Evolutionary conservation across 2,797 vertebrate genomes (phyloP).

Genomic region (Melanotaenia parkinsoni): DNA sequence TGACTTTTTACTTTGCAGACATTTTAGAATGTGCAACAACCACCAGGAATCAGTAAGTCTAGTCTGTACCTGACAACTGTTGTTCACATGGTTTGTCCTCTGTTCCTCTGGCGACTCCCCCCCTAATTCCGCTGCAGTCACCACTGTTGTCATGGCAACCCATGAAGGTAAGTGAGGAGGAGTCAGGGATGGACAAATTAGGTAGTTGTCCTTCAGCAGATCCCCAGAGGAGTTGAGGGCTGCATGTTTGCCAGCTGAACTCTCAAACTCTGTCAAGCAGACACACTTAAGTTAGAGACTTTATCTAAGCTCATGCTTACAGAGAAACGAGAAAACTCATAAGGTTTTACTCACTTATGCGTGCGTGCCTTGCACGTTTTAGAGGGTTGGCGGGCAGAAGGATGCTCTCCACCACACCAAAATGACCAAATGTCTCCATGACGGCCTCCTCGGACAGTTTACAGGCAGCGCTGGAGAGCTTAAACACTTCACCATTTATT

Average conservation of each 20-base stretch:
- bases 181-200: slow-evolving; percentile 79
- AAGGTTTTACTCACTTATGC: slow-evolving; percentile 84
- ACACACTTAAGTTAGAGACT: background rate
- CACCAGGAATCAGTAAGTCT: background rate
- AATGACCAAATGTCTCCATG: slow-evolving; percentile 71
- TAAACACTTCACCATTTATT: slow-evolving; percentile 12
- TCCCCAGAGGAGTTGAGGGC: slow-evolving; percentile 75
- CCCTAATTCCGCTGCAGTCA: background rate
- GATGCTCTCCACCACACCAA: slow-evolving; percentile 79
- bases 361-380: slow-evolving; percentile 77
- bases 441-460: slow-evolving; percentile 77
- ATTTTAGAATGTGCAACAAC: background rate
- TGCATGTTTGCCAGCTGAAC: slow-evolving; percentile 53
- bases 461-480: slow-evolving; percentile 5
- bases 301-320: background rate
- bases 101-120: background rate
- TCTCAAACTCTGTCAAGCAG: slow-evolving; percentile 74
- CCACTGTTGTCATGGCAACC: slow-evolving; percentile 28
- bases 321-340: background rate
- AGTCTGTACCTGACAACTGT: slow-evolving; percentile 43
- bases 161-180: slow-evolving; percentile 71
- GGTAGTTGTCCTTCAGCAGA: slow-evolving; percentile 70
- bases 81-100: background rate
- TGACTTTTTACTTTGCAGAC: background rate
- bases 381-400: slow-evolving; percentile 74